These are phyloP conservation scores for Caenorhabditis sinica DNA, from an alignment of 2,888 invertebrate species.

Conservation along the genomic window DNA sequence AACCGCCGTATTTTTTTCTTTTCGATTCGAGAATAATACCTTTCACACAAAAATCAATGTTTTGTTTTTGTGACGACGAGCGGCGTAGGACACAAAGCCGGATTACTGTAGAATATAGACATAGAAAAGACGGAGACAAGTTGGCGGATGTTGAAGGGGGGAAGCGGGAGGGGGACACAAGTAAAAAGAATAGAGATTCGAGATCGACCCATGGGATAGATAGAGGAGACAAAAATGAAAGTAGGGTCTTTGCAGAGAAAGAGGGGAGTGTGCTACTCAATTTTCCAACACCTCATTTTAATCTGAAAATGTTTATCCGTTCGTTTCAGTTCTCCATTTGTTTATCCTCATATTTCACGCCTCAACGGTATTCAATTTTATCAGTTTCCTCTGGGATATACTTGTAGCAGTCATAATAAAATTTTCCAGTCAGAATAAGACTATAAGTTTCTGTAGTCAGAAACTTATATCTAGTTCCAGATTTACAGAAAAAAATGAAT, in stretches of 20 bases:
- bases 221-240: slow-evolving; percentile 27
- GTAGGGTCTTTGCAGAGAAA: slow-evolving; percentile 19
- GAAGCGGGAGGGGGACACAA: background rate
- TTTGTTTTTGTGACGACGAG: slow-evolving; percentile 38
- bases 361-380: background rate
- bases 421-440: too few relatives aligned
- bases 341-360: background rate
- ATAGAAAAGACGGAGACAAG: background rate
- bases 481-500: too few relatives aligned
- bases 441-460: too few relatives aligned
- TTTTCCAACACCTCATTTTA: slow-evolving; percentile 12
- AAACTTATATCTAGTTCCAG: too few relatives aligned
- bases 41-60: slow-evolving; percentile 45
- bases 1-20: background rate
- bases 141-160: background rate
- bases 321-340: background rate
- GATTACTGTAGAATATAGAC: slow-evolving; percentile 56
- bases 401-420: background rate
- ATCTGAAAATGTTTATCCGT: slow-evolving; percentile 37
- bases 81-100: slow-evolving; percentile 49
- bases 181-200: slow-evolving; percentile 18
- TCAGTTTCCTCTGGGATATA: background rate
- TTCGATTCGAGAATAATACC: slow-evolving; percentile 3
- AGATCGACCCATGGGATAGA: slow-evolving; percentile 25
- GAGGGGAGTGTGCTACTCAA: background rate